Percentiles rank a stretch among this genome's conserved stretches.
phyloP scores from a whole-genome alignment of 2,113 vertebrate genomes.

The Perca schrenkii region DNA sequence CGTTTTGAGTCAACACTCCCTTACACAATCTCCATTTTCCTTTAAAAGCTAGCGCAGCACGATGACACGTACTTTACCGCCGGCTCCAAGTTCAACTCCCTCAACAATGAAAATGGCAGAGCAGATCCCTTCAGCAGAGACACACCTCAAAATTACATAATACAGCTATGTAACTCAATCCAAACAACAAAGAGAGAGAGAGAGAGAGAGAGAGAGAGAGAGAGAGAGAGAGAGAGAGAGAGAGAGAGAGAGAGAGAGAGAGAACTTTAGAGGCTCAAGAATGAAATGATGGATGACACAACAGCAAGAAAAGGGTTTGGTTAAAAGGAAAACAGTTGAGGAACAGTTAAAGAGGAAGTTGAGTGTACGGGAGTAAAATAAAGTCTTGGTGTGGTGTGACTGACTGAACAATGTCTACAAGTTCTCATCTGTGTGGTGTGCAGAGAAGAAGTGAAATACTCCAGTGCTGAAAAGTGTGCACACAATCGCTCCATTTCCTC shows the following conservation, averaged over 20 bases:
- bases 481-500: background rate
- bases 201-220: conserved; percentile 34
- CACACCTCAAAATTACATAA: conserved; percentile 80
- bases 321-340: background rate
- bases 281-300: conserved; percentile 16
- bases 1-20: conserved; percentile 31
- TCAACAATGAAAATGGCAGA: conserved; percentile 65
- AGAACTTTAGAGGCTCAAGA: conserved; percentile 20
- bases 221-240: conserved; percentile 42
- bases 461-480: background rate
- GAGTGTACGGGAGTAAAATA: background rate
- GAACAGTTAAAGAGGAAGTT: background rate
- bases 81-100: conserved; percentile 44
- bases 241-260: conserved; percentile 34
- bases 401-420: background rate
- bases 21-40: conserved; percentile 11
- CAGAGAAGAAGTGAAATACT: background rate
- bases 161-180: conserved; percentile 73
- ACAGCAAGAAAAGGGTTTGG: background rate
- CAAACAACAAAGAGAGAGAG: conserved; percentile 31
- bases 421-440: too few species aligned
- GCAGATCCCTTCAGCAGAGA: conserved; percentile 62
- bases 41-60: conserved; percentile 7
- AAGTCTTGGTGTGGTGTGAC: background rate
- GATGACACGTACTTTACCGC: background rate